Conservation (phyloP, 2,888 invertebrate genomes). For the Ommatoiulus sabulosus region DNA sequence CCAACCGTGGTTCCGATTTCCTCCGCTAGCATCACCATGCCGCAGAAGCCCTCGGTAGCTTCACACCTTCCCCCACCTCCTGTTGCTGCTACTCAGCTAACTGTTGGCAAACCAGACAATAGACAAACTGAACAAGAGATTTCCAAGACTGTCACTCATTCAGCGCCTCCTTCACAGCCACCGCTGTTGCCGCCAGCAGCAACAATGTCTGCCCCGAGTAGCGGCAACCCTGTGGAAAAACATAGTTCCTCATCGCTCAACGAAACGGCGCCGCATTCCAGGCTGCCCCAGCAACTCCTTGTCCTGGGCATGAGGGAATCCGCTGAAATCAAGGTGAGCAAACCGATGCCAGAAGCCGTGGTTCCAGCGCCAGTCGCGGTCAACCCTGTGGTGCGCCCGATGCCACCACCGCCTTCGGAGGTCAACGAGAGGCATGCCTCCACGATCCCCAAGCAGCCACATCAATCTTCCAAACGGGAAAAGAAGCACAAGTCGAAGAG, state of each 20-base stretch:
- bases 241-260: not conserved
- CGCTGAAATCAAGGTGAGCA: not conserved
- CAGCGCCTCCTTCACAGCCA: not conserved
- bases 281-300: not conserved
- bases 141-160: not conserved
- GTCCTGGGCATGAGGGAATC: not conserved
- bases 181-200: no score
- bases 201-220: not conserved
- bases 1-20: not conserved
- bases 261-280: conserved; percentile 5
- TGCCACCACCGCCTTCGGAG: not conserved
- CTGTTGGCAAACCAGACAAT: not conserved
- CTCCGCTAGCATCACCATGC: not conserved
- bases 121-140: not conserved
- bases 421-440: not conserved
- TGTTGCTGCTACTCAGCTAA: not conserved
- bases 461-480: conserved; percentile 52
- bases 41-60: not conserved
- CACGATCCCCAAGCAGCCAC: not conserved
- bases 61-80: not conserved
- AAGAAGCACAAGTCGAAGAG: conserved; percentile 71
- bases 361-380: not conserved
- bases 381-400: not conserved
- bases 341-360: not conserved
- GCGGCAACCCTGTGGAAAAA: not conserved